These are phyloP conservation scores for Leptogaster cylindrica DNA, from an alignment of 2,888 invertebrate species.

Conservation along the genomic window DNA sequence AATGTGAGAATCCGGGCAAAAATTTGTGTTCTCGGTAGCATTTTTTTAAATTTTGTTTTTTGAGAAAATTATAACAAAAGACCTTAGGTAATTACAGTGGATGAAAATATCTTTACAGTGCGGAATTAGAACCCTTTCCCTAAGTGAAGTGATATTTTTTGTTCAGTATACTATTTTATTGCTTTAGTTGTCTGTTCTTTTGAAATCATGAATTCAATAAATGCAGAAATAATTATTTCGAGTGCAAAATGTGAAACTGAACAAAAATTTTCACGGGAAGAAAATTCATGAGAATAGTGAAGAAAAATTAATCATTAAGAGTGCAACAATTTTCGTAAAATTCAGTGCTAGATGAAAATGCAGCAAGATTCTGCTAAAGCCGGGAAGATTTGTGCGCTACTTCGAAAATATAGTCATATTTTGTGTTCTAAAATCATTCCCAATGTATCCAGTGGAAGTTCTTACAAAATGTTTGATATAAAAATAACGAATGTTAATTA, in stretches of 20 bases:
- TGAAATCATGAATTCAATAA: no score
- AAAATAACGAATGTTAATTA: constrained; percentile 18
- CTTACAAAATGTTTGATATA: constrained; percentile 34
- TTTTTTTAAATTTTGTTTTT: no score
- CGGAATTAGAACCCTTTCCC: no score
- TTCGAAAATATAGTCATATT: constrained; percentile 26
- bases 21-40: no score
- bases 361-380: constrained; percentile 10
- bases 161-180: no score
- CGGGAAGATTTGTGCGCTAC: neutral
- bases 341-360: neutral
- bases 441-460: constrained; percentile 33
- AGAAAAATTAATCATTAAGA: neutral
- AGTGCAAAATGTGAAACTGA: neutral
- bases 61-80: no score
- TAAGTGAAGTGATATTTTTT: no score
- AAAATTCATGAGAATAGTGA: neutral
- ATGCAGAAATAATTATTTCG: neutral
- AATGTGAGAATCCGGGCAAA: constrained; percentile 5
- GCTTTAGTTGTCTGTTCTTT: no score
- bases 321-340: neutral
- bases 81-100: no score
- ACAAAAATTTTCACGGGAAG: neutral
- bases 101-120: no score
- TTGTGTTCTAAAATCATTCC: constrained; percentile 38